phyloP scores from a whole-genome alignment of 2,797 vertebrate species.

The Adelosebastes latens region DNA sequence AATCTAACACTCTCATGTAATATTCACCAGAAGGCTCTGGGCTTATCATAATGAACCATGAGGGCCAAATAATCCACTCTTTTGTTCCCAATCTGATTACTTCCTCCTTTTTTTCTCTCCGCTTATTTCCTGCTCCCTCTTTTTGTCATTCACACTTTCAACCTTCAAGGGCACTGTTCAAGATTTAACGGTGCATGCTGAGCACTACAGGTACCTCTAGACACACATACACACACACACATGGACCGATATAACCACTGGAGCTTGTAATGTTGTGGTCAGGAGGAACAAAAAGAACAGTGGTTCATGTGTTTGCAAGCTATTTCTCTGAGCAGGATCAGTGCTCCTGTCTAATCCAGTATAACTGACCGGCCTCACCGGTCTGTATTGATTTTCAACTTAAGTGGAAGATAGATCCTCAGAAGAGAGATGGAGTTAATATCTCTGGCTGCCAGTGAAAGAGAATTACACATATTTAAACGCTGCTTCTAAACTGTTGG shows the following conservation, averaged over 20 bases:
- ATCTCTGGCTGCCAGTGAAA: constrained; percentile 44
- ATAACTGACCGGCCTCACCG: constrained; percentile 44
- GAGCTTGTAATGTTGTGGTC: constrained; percentile 35
- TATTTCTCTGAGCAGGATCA: constrained; percentile 42
- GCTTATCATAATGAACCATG: constrained; percentile 66
- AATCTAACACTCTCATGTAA: constrained; percentile 56
- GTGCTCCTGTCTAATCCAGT: constrained; percentile 51
- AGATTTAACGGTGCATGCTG: background rate
- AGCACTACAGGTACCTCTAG: background rate
- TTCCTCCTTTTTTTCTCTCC: constrained; percentile 45
- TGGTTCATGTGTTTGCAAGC: constrained; percentile 34
- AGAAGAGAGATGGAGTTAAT: constrained; percentile 53
- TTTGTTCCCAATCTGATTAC: constrained; percentile 64
- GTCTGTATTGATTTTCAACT: constrained; percentile 68
- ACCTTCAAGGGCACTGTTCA: constrained; percentile 53
- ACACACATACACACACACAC: background rate
- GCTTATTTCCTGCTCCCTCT: constrained; percentile 49
- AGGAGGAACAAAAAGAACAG: constrained; percentile 35
- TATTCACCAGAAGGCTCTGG: constrained; percentile 57
- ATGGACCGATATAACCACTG: constrained; percentile 19
- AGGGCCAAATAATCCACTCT: constrained; percentile 64
- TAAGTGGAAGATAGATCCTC: constrained; percentile 49
- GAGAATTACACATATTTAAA: constrained; percentile 45
- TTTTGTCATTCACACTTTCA: constrained; percentile 30
- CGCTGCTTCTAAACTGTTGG: background rate